Evolutionary conservation across 2,888 invertebrate species (phyloP).

Genomic region (Yponomeuta sedellus): DNA sequence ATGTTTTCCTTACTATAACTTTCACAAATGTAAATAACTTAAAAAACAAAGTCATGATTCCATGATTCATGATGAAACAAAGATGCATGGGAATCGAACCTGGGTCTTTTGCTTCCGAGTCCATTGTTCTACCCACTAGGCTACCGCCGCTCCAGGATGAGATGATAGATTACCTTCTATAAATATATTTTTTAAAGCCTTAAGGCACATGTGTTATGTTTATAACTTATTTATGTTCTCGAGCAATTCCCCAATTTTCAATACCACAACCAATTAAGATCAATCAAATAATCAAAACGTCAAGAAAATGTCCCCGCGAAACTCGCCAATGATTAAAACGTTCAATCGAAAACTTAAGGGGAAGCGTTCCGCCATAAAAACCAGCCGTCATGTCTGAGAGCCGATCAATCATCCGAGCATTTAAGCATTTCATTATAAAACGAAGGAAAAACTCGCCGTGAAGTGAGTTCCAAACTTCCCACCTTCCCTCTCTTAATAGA

Average conservation of each 20-base stretch:
- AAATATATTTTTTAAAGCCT: too few species aligned
- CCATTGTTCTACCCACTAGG: too few species aligned
- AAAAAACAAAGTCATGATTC: too few species aligned
- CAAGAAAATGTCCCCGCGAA: neutral
- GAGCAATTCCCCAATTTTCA: neutral
- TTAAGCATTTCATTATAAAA: neutral
- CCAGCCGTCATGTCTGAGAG: neutral
- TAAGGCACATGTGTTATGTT: too few species aligned
- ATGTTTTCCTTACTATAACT: too few species aligned
- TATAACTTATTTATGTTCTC: too few species aligned
- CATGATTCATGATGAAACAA: too few species aligned
- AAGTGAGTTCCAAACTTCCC: slow-evolving; percentile 1
- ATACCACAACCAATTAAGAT: neutral
- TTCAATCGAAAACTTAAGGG: neutral
- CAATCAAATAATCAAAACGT: neutral
- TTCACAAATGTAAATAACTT: too few species aligned
- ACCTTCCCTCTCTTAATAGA: slow-evolving; percentile 5
- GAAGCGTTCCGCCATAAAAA: neutral
- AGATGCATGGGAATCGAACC: too few species aligned
- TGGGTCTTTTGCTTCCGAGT: too few species aligned
- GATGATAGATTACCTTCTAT: too few species aligned
- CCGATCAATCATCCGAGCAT: neutral
- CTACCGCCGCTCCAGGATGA: too few species aligned
- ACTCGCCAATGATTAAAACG: neutral
- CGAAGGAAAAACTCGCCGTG: neutral